Base-by-base conservation (phyloP, 1,140 invertebrate species). In the Lepidurus packardi region DNA sequence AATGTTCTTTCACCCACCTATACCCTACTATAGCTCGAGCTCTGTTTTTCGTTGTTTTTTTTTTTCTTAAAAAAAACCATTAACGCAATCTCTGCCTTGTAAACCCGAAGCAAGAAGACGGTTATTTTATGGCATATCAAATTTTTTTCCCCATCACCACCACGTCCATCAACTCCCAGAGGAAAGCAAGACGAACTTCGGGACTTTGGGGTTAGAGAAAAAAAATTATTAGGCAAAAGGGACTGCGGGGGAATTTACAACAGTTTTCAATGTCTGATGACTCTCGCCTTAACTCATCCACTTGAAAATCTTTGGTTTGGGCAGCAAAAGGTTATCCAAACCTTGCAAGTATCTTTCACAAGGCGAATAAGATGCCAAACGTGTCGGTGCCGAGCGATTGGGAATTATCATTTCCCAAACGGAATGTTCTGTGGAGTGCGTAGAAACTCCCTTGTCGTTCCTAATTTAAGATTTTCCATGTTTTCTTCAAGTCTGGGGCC, bases 321-420 rank as follows among this genome's bases (percentile, higher is more conserved):
- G 53, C 53, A 65, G 53, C 53, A 65, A 65, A 65, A 65, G 53
- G 53, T 65, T 65, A 65, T 65, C 53, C 53, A 65, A 65, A 65
- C 53, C 34, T 65, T 11, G 53, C 21, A 65, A 65, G 16, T n/a
- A 65, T 65, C 8, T 65, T 16, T 65, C 53, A 65, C 53, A 65
- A 65, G 9, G 53, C 53, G 21, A 65, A 34, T 34, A n/a, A 65
- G 8, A 65, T 65, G 53, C 53, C 53, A 65, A 65, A 65, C 16
- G 8, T 16, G 9, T 65, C 21, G 53, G 53, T 65, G 21, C 53
- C 13, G 34, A 65, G 53, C 53, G 53, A 65, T 65, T 1, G 53
- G 13, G 21, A 65, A 65, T 65, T 65, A 65, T 65, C 53, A 65
- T 65, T 65, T 34, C 34, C 34, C 53, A n/a, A 65, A 65, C 5